Evolutionary conservation across 2,888 invertebrate species (phyloP), one percentile per base, ranked within the genome.

Genomic region (Drosophila colorata): DNA sequence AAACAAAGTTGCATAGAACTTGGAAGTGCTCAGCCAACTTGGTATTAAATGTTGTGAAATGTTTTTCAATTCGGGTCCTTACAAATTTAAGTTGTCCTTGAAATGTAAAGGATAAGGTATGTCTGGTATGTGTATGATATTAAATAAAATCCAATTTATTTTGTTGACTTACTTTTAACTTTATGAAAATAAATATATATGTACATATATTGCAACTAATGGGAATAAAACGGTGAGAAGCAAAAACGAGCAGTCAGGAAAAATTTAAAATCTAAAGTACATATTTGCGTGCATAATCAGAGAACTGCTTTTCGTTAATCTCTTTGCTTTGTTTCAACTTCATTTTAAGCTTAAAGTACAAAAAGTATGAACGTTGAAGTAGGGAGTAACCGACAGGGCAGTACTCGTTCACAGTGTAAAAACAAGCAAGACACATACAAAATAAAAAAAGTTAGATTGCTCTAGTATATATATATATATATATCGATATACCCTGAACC

Each of bases 41-140:
- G 38, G 43, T 66, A 66, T 64, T 69, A 41, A 53, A 67, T 80
- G 69, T 65, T 60, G 65, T 63, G 64, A 76, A 78, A 67, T 58
- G 77, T 35, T 76, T 63, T 70, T 41, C 43, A 38, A 40, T 69
- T 40, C 52, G 43, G 18, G 6, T 9, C 11, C 23, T 35, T n/a
- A 53, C 58, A 44, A 85, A 81, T 87, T 78, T 68, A 87, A 85
- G 82, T 72, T 79, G 79, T 59, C 82, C 87, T 82, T 85, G 85
- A 80, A 69, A 74, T 48, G 63, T 46, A 44, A 55, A 46, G 63
- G 53, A 66, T 63, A 52, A n/a, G 4, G 4, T 37, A 13, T 28
- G 6, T 4, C 11, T 14, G 11, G 46, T 33, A 33, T 53, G 20
- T 28, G 28, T 48, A 43, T 53, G 49, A 67, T 33, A 40, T 38